Percentiles rank a stretch among this genome's conserved stretches.
phyloP scores from a whole-genome alignment of 2,888 invertebrate genomes.

The Brachypalpus laphriformis region DNA sequence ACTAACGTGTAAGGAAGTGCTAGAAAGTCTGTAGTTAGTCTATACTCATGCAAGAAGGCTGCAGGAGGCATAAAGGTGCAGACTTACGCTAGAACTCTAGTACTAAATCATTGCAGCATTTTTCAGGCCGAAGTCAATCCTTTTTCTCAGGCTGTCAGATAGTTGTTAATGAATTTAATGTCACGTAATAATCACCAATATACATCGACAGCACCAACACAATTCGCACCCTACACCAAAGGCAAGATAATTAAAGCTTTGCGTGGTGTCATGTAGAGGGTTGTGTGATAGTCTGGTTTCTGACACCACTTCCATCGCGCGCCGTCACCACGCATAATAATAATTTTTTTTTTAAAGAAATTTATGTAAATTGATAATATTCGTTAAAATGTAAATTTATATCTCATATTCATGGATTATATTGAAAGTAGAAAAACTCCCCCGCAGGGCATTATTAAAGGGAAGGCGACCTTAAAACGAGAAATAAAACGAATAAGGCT shows the following conservation, averaged over 20 bases:
- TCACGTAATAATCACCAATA: too few relatives aligned
- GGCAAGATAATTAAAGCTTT: background rate
- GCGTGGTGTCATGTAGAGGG: background rate
- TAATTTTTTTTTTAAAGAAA: background rate
- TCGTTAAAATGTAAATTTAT: conserved; percentile 24
- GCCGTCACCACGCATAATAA: background rate
- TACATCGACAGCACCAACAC: background rate
- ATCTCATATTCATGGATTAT: background rate
- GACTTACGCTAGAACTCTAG: too few relatives aligned
- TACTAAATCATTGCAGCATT: too few relatives aligned
- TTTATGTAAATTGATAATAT: conserved; percentile 34
- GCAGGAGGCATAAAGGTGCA: too few relatives aligned
- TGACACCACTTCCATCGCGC: background rate
- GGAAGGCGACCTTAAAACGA: background rate
- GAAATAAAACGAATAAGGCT: background rate
- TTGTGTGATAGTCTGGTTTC: background rate
- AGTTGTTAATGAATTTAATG: too few relatives aligned
- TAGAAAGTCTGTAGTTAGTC: too few relatives aligned
- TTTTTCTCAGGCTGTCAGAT: too few relatives aligned
- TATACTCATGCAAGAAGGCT: too few relatives aligned
- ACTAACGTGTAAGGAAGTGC: too few relatives aligned
- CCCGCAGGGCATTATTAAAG: background rate
- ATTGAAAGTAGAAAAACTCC: background rate
- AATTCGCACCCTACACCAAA: background rate
- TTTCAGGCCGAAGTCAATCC: too few relatives aligned